phyloP scores from a whole-genome alignment of 2,797 vertebrate genomes.

The Pipistrellus kuhlii region DNA sequence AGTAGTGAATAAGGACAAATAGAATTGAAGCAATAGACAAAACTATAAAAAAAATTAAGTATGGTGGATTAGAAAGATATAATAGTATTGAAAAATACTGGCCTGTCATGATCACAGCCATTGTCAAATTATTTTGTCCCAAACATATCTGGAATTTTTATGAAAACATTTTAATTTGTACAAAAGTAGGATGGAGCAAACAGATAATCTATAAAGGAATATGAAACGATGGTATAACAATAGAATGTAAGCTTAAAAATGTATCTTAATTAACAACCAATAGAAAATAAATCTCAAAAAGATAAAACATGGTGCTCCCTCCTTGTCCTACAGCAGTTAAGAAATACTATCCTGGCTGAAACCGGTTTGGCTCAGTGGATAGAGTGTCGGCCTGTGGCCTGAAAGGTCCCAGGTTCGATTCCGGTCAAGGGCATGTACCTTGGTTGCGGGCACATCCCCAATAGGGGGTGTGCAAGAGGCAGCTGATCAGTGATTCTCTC shows the following conservation, averaged over 20 bases:
- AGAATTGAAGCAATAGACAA: not conserved
- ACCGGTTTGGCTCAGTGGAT: no score
- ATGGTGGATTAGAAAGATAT: not conserved
- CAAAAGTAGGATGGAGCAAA: not conserved
- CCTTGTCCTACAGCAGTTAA: not conserved
- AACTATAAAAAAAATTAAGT: not conserved
- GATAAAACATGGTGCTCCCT: not conserved
- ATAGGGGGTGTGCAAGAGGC: no score
- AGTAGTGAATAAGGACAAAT: not conserved
- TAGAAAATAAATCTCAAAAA: constrained; percentile 8
- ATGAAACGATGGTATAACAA: not conserved
- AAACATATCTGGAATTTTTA: not conserved
- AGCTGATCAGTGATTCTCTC: no score
- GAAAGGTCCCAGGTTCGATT: no score
- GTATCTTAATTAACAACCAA: constrained; percentile 2
- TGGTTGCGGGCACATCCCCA: no score
- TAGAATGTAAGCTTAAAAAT: constrained; percentile 5
- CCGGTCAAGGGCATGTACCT: no score
- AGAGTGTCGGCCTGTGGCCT: no score
- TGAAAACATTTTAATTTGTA: not conserved
- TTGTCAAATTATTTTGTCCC: not conserved
- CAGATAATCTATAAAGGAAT: not conserved
- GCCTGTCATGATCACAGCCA: not conserved
- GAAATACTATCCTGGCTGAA: not conserved
- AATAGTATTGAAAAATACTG: not conserved